These are phyloP conservation scores for Euura lappo DNA, from an alignment of 1,140 invertebrate species.

Conservation along the genomic window DNA sequence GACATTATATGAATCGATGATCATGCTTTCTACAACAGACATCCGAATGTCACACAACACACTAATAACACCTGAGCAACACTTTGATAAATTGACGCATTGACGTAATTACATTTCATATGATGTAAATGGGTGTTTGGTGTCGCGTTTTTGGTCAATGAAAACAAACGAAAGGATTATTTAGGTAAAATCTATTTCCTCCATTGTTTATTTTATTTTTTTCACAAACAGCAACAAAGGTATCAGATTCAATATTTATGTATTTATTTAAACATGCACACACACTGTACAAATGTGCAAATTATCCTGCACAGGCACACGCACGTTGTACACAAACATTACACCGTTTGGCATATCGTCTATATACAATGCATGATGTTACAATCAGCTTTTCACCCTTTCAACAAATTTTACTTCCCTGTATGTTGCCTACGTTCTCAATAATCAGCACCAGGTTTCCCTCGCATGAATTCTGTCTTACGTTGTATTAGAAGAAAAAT, in stretches of 20 bases:
- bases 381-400: too few relatives aligned
- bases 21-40: neutral
- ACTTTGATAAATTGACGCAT: neutral
- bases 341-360: neutral
- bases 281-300: neutral
- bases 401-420: too few relatives aligned
- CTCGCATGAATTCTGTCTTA: too few relatives aligned
- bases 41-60: neutral
- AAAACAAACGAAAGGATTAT: neutral
- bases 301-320: neutral
- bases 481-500: neutral
- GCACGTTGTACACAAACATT: neutral
- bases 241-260: neutral
- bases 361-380: too few relatives aligned
- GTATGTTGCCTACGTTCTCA: too few relatives aligned
- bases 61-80: neutral
- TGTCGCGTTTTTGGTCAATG: neutral
- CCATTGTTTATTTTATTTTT: neutral
- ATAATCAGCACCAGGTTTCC: too few relatives aligned
- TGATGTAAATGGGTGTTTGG: neutral
- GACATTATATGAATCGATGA: neutral
- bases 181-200: conserved; percentile 3
- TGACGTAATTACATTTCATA: neutral
- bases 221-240: neutral
- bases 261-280: neutral